Conservation (phyloP, 2,113 vertebrate species). For the Ovis canadensis region DNA sequence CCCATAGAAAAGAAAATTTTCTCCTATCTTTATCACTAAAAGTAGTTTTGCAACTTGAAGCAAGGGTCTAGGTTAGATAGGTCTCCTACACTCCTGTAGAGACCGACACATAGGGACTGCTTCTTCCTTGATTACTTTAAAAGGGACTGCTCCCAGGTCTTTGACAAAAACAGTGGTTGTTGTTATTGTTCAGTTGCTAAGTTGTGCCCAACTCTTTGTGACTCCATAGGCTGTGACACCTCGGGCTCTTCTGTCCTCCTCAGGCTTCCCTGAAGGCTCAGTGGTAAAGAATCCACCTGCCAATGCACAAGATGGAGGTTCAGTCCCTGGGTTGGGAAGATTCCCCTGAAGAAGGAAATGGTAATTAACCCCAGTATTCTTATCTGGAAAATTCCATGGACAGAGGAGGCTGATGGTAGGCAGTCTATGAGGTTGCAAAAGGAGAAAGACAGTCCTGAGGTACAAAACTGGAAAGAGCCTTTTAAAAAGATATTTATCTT, state of each 20-base stretch:
- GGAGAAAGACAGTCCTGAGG: neutral
- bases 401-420: neutral
- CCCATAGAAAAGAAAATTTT: neutral
- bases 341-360: neutral
- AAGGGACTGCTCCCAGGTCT: neutral
- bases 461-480: neutral
- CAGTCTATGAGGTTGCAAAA: neutral
- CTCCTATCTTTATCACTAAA: neutral
- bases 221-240: neutral
- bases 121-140: neutral
- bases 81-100: neutral
- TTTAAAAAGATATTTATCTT: neutral
- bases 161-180: neutral
- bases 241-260: neutral
- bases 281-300: neutral
- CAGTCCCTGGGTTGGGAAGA: neutral
- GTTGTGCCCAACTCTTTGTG: neutral
- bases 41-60: neutral
- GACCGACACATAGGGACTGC: too few species aligned
- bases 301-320: neutral
- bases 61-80: neutral
- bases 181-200: neutral
- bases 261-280: neutral
- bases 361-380: neutral
- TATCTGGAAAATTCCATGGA: neutral